Evolutionary conservation across 2,797 vertebrate genomes (phyloP).

Genomic region (Mallotus villosus): DNA sequence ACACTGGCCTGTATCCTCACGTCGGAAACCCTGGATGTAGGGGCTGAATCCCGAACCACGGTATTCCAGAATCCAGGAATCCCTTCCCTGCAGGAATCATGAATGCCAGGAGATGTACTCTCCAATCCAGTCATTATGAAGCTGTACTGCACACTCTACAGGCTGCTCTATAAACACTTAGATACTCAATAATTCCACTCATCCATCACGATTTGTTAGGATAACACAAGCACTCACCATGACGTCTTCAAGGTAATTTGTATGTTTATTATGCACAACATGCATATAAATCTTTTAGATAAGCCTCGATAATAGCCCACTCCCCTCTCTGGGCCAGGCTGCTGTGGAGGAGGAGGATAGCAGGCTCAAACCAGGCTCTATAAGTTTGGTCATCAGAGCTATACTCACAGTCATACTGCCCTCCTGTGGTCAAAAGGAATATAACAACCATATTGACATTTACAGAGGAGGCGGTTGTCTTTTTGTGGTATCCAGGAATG

Average conservation of each 20-base stretch:
- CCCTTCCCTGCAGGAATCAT: no score
- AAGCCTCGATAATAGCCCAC: conserved; percentile 57
- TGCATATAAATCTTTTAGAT: conserved; percentile 59
- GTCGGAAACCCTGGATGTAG: no score
- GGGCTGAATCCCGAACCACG: no score
- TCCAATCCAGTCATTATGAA: no score
- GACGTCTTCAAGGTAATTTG: conserved; percentile 43
- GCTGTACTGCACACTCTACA: no score
- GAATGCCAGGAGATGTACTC: no score
- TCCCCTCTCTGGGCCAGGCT: conserved; percentile 39
- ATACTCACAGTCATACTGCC: conserved; percentile 78
- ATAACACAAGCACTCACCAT: conserved; percentile 9
- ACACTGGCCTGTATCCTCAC: no score
- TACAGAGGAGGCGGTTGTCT: not conserved
- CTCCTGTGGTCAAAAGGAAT: conserved; percentile 65
- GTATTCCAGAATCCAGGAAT: no score
- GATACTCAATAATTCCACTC: not conserved
- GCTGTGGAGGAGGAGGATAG: conserved; percentile 32
- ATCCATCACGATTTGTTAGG: not conserved
- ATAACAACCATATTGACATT: conserved; percentile 51
- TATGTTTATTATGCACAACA: conserved; percentile 47
- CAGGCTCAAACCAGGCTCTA: conserved; percentile 26
- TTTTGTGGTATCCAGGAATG: not conserved
- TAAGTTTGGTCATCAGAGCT: conserved; percentile 27
- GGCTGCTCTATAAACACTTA: no score